A percentile compares a stretch with the other conserved stretches of the same genome.
Evolutionary conservation across 2,113 vertebrate species (phyloP).

Genomic region (Vulpes ferrilata): DNA sequence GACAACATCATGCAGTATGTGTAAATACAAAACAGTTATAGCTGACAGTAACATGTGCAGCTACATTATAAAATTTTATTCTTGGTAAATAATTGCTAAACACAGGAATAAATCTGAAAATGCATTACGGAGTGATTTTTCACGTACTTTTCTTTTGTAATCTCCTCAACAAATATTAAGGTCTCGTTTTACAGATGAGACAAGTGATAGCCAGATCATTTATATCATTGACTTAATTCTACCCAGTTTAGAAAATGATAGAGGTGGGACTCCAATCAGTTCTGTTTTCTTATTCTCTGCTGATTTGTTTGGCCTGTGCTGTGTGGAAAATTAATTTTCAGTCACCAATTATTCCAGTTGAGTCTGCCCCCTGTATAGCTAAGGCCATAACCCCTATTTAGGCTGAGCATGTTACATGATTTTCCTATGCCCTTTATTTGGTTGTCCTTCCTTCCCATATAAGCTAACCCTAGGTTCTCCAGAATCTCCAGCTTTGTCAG

Average conservation of each 20-base stretch:
- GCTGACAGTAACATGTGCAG: neutral
- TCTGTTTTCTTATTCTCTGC: neutral
- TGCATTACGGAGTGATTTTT: neutral
- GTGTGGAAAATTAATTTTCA: constrained; percentile 47
- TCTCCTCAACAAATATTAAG: neutral
- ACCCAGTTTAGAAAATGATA: neutral
- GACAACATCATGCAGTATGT: neutral
- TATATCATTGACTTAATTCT: neutral
- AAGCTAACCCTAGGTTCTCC: neutral
- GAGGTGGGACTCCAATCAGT: neutral
- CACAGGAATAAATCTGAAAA: neutral
- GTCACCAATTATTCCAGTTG: neutral
- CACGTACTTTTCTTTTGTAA: neutral
- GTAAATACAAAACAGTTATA: neutral
- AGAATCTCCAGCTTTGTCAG: neutral
- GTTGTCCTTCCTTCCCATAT: neutral
- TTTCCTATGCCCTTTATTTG: neutral
- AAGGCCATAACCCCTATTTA: neutral
- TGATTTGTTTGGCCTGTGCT: neutral
- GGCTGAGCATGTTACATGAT: neutral
- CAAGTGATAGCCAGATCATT: neutral
- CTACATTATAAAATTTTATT: neutral
- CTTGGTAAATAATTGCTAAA: neutral
- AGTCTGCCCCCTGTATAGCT: neutral
- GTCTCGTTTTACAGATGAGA: neutral